phyloP scores from a whole-genome alignment of 2,113 vertebrate genomes.

The Atlantisia rogersi region DNA sequence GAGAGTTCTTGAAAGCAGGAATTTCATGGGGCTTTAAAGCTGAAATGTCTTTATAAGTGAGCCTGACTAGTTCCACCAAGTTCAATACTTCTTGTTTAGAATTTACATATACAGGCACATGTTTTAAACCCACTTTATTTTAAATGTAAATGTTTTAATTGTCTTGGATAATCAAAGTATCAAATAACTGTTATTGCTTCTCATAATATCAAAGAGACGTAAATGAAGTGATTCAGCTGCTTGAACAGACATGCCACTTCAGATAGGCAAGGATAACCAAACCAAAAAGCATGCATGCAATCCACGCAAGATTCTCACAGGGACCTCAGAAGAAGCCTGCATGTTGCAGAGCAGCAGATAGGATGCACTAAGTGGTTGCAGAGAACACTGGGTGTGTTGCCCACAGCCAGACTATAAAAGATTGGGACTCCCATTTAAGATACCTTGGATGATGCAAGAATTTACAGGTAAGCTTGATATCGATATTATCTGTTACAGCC shows the following conservation, averaged over 20 bases:
- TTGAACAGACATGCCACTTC: neutral
- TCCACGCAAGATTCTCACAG: neutral
- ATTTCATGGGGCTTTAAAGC: neutral
- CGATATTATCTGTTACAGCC: neutral
- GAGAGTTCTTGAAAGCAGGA: neutral
- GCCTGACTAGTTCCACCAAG: neutral
- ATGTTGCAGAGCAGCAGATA: neutral
- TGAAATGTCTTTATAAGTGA: neutral
- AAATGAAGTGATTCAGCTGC: neutral
- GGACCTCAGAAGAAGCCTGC: neutral
- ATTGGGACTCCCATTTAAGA: neutral
- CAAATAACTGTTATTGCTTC: neutral
- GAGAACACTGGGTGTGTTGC: neutral
- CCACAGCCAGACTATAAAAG: neutral
- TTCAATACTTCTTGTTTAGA: neutral
- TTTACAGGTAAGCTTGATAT: neutral
- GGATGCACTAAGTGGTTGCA: fast-evolving
- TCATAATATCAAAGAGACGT: neutral
- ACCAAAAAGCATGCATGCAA: neutral
- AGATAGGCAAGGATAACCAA: neutral
- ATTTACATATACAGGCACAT: neutral
- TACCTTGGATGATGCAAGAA: neutral
- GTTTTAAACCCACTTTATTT: neutral
- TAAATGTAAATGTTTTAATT: neutral
- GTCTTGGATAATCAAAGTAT: neutral